phyloP scores from a whole-genome alignment of 2,797 vertebrate genomes.

The Hybognathus amarus region DNA sequence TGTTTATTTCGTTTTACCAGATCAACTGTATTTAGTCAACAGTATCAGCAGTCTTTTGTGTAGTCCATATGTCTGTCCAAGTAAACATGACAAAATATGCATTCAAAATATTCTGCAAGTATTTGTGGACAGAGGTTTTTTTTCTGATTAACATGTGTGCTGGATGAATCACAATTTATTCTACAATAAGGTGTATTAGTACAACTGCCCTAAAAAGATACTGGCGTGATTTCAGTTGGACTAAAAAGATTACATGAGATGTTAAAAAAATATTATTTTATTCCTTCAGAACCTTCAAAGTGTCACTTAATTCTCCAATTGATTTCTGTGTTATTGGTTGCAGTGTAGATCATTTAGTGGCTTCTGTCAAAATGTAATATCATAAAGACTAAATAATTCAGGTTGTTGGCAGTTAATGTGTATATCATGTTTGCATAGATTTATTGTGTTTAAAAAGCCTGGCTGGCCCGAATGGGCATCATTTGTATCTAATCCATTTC shows the following conservation, averaged over 20 bases:
- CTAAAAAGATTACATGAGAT: background rate
- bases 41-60: background rate
- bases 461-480: background rate
- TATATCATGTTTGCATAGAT: constrained; percentile 41
- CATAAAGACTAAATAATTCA: constrained; percentile 8
- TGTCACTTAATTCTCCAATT: background rate
- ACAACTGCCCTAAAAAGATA: background rate
- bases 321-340: background rate
- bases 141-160: background rate
- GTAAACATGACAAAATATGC: background rate
- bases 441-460: constrained; percentile 11
- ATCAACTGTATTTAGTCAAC: background rate
- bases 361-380: constrained; percentile 3
- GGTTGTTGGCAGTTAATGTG: constrained; percentile 12
- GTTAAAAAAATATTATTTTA: background rate
- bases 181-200: background rate
- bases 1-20: background rate
- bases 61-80: background rate
- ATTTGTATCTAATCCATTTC: constrained; percentile 21
- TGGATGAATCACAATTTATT: background rate
- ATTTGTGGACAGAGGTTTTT: background rate
- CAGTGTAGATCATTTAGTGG: constrained; percentile 8
- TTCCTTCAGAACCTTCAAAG: background rate
- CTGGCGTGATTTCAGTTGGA: background rate
- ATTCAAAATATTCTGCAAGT: background rate